Conservation (phyloP, 2,888 invertebrate genomes). For the Leptogaster cylindrica region DNA sequence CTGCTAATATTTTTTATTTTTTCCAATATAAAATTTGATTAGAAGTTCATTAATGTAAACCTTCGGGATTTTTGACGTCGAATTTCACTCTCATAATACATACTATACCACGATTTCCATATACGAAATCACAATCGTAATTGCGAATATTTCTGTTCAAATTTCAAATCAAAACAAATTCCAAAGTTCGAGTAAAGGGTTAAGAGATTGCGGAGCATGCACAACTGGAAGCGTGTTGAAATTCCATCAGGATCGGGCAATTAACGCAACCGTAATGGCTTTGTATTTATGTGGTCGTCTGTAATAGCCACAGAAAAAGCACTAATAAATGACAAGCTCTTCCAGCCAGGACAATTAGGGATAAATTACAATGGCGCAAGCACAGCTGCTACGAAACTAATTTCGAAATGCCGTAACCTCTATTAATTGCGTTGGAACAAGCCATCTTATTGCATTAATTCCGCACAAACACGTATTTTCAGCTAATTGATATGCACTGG, state of each 20-base stretch:
- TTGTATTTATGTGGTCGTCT: neutral
- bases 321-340: conserved; percentile 9
- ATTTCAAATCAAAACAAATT: neutral
- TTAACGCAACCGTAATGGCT: neutral
- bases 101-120: too few relatives aligned
- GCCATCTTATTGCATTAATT: conserved; percentile 29
- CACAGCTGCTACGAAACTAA: conserved; percentile 17
- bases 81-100: too few relatives aligned
- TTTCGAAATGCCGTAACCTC: conserved; percentile 10
- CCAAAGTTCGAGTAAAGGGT: neutral
- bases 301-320: neutral
- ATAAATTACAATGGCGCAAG: conserved; percentile 14
- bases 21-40: too few relatives aligned
- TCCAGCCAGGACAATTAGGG: conserved; percentile 11
- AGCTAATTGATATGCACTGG: conserved; percentile 24
- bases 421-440: conserved; percentile 24
- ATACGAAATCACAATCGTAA: too few relatives aligned
- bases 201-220: neutral
- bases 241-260: conserved; percentile 13
- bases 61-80: neutral
- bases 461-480: conserved; percentile 9
- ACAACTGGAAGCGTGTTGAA: conserved; percentile 2
- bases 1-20: too few relatives aligned
- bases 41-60: conserved; percentile 15
- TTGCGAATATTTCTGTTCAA: neutral